Percentiles rank a stretch among this genome's conserved stretches.
Evolutionary conservation across 2,888 invertebrate genomes (phyloP).

Genomic region (Conops quadrifasciatus): DNA sequence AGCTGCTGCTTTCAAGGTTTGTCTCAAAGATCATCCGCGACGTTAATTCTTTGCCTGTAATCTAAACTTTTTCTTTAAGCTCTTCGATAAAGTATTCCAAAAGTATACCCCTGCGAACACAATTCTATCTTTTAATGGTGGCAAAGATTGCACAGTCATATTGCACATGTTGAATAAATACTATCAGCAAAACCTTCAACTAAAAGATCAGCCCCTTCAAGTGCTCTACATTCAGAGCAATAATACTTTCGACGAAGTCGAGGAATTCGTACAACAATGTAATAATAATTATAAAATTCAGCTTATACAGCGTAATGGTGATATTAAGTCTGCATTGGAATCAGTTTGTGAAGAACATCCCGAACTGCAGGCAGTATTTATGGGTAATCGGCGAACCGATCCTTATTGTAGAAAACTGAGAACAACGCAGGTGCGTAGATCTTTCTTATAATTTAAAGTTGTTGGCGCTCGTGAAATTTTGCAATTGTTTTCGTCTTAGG

Average conservation of each 20-base stretch:
- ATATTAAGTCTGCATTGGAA: conserved; percentile 77
- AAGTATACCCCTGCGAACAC: conserved; percentile 77
- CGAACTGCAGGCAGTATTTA: conserved; percentile 82
- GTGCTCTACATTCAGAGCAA: conserved; percentile 82
- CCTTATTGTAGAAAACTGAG: conserved; percentile 77
- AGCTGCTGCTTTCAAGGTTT: conserved; percentile 13
- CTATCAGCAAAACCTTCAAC: conserved; percentile 53
- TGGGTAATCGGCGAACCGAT: conserved; percentile 92
- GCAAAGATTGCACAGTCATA: conserved; percentile 96
- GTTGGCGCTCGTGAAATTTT: too few species aligned
- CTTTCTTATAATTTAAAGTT: not conserved
- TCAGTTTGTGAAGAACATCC: conserved; percentile 70
- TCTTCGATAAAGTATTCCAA: conserved; percentile 71
- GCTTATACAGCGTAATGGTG: conserved; percentile 73
- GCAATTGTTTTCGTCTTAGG: conserved; percentile 63
- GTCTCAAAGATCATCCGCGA: not conserved
- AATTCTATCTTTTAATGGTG: conserved; percentile 95
- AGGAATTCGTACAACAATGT: conserved; percentile 81
- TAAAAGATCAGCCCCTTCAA: conserved; percentile 68
- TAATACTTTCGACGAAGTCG: conserved; percentile 86
- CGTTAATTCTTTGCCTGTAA: not conserved
- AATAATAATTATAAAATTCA: conserved; percentile 77
- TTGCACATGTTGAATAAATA: conserved; percentile 72
- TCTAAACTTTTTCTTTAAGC: conserved; percentile 64
- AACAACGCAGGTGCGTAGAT: conserved; percentile 70